Base-by-base conservation (phyloP, 2,113 vertebrate species). In the Ibidorhyncha struthersii region DNA sequence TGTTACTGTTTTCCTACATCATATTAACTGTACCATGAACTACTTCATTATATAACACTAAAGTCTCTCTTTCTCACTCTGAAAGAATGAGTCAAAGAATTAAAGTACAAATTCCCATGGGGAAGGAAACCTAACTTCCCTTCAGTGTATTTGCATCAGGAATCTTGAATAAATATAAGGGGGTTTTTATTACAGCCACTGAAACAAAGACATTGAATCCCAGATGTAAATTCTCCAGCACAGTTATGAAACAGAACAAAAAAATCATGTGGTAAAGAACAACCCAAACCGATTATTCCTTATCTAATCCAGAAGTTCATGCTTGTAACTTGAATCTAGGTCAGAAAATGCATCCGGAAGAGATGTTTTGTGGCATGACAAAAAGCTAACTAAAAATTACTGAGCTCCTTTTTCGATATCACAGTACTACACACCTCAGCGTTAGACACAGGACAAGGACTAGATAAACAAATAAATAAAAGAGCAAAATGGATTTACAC, bases 1-100 rank as follows among this genome's bases (percentile, higher is more conserved):
- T 70, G 94, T 95, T 97, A 93, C 94, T 95, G 86, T 95, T 97
- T 97, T 90, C 79, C 93, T 95, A 85, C 90, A 97, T 97, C 95
- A 88, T 91, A 97, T 96, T 98, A 98, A 98, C 97, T 98, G 96
- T 96, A 96, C 89, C 90, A 80, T 89, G 96, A 97, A 96, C 95
- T 94, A 96, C 97, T 98, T 97, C 82, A 95, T 98, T 98, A 97
- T 86, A 93, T 96, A 93, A 96, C 69, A 93, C 86, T 89, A 32
- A 96, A 92, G 87, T 95, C 83, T 93, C 90, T 97, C 93, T 85
- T 80, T 82, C 80, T 89, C 89, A 84, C 62, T 93, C 83, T 70
- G 83, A 86, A 95, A 96, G 82, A 96, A 89, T 63, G 79, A 83
- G 56, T 86, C 36, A 49, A 89, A 94, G 69, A 94, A 95, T 92